A percentile compares a stretch with the other conserved stretches of the same genome.
Conservation (phyloP, 2,888 invertebrate genomes). For the Leucozona laternaria region DNA sequence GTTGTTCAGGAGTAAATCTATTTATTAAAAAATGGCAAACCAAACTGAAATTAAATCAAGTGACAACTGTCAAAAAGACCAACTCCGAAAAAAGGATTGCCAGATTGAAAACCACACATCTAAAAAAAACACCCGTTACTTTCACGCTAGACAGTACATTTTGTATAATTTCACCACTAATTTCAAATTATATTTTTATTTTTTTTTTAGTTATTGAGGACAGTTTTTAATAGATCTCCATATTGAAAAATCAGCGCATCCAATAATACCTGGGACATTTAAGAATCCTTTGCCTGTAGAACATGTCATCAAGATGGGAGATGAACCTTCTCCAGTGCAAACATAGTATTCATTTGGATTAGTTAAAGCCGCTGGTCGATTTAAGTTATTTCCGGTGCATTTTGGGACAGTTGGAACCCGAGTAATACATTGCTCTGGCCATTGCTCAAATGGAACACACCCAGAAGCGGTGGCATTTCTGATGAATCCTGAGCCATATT, state of each 20-base stretch:
- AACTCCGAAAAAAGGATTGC: no score
- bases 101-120: no score
- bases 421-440: slow-evolving; percentile 72
- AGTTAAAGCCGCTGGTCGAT: slow-evolving; percentile 67
- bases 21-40: no score
- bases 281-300: slow-evolving; percentile 72
- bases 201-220: neutral
- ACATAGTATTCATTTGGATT: slow-evolving; percentile 76
- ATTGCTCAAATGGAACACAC: slow-evolving; percentile 51
- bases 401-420: neutral
- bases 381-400: slow-evolving; percentile 70
- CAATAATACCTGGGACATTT: slow-evolving; percentile 65
- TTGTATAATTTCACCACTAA: neutral
- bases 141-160: no score
- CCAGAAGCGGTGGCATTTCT: slow-evolving; percentile 16
- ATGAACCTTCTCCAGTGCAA: slow-evolving; percentile 60
- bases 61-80: no score
- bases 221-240: slow-evolving; percentile 69
- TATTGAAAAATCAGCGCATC: slow-evolving; percentile 76
- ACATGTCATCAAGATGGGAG: slow-evolving; percentile 68
- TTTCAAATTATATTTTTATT: slow-evolving; percentile 5
- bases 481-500: slow-evolving; percentile 33
- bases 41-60: no score
- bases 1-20: no score
- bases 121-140: no score